Evolutionary conservation across 2,113 vertebrate genomes (phyloP).

Genomic region (Elephas maximus): DNA sequence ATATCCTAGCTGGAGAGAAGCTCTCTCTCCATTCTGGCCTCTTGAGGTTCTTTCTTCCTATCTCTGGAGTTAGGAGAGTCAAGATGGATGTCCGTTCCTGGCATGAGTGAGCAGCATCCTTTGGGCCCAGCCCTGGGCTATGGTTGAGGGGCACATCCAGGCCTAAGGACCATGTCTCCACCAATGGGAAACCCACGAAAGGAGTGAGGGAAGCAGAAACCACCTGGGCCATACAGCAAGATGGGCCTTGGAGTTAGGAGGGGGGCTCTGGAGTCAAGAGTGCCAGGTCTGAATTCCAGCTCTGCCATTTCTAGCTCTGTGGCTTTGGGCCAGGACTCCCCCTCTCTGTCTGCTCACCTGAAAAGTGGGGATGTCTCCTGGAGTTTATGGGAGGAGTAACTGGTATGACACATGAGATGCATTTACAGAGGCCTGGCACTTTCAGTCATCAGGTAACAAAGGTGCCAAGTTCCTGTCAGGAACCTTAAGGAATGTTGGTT

Average conservation of each 20-base stretch:
- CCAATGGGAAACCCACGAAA: background rate
- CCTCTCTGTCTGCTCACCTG: background rate
- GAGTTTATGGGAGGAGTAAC: background rate
- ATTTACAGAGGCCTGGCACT: background rate
- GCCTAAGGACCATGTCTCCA: background rate
- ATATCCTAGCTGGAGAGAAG: background rate
- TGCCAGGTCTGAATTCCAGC: background rate
- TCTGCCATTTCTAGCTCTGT: background rate
- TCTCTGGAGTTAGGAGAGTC: background rate
- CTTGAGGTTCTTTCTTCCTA: background rate
- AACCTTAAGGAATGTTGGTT: background rate
- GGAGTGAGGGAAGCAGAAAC: background rate
- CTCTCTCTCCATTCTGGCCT: background rate
- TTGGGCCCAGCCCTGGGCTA: background rate
- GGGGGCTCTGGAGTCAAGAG: background rate
- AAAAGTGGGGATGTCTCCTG: background rate
- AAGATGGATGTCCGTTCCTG: background rate
- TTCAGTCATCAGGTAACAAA: background rate
- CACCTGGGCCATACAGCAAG: background rate
- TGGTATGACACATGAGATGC: background rate
- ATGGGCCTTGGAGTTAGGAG: background rate
- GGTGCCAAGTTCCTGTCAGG: background rate
- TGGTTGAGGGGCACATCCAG: background rate
- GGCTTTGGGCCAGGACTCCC: background rate
- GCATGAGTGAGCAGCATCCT: background rate